Evolutionary conservation across 2,113 vertebrate genomes (phyloP).

Genomic region (Malurus cyaneus): DNA sequence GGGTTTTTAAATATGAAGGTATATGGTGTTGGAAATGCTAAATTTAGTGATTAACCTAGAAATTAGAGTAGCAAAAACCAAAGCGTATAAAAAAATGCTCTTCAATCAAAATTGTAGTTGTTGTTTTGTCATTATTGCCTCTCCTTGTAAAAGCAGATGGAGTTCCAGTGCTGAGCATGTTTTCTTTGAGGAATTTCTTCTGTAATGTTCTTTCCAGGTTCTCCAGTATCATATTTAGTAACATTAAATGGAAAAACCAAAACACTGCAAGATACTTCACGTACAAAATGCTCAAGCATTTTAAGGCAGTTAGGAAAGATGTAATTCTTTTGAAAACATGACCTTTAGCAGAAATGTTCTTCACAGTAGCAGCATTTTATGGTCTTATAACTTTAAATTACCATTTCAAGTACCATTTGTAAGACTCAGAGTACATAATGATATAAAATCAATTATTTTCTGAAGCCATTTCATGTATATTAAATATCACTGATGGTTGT

Average conservation of each 20-base stretch:
- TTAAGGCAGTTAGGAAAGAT: neutral
- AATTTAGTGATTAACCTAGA: neutral
- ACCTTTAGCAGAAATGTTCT: neutral
- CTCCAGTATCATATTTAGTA: neutral
- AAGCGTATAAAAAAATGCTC: neutral
- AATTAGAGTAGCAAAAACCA: neutral
- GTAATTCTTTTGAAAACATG: neutral
- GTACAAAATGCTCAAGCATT: neutral
- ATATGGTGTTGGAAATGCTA: neutral
- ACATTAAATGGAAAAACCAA: neutral
- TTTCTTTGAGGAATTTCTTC: neutral
- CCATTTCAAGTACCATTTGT: neutral
- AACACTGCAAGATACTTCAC: neutral
- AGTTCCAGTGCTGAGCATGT: neutral
- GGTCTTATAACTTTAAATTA: neutral
- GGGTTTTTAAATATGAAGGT: neutral
- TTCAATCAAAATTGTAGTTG: neutral
- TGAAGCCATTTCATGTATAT: constrained; percentile 14
- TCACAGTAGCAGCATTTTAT: neutral
- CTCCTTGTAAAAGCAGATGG: neutral
- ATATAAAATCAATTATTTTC: constrained; percentile 22
- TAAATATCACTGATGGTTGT: neutral
- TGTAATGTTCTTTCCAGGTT: neutral
- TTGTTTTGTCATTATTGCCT: neutral
- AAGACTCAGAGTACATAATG: neutral